Evolutionary conservation across 2,113 vertebrate genomes (phyloP), one percentile per base, ranked within the genome.

Genomic region (Cavia porcellus): DNA sequence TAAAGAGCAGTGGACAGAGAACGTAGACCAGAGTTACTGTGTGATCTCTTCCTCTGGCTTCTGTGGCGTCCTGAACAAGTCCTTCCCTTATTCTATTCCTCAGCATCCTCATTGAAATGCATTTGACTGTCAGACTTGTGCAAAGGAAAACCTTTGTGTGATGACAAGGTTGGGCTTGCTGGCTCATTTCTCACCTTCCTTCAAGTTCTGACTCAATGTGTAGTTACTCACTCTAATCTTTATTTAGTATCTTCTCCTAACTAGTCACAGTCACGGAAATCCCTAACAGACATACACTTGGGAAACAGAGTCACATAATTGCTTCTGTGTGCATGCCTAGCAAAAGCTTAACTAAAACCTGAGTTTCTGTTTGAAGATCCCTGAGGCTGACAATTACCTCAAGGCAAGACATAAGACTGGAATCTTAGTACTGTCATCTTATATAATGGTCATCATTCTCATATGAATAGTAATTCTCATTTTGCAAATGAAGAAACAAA

Each of bases 161-260:
- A 35, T 25, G 55, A 42, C 75, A 75, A 8, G 6, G 5, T 20
- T 38, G 1, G 24, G 28, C 55, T 87, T 57, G 11, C 45, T 79
- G 50, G 35, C 68, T 59, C 75, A 25, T 52, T 79, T 38, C 68
- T 92, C 62, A 85, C 28, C 75, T 89, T 79, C 86, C 47, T 94
- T 95, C 38, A 5, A 22, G 20, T n/a, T 77, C 89, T 97, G 86
- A 77, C 62, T 94, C 66, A 77, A 22, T 19, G 5, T 7, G 25
- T 59, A 3, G 57, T 85, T 57, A 93, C 38, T 92, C 84, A 82
- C 10, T 15, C 32, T 82, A 93, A 97, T 96, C 94, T 90, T 80
- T 62, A 35, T 80, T 89, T 59, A 84, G 81, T 94, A 68, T 86
- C 94, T 93, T 62, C 22, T 64, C 19, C 38, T 89, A 95, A 92